phyloP scores from a whole-genome alignment of 2,797 vertebrate genomes.

The Pseudomugil gertrudae region DNA sequence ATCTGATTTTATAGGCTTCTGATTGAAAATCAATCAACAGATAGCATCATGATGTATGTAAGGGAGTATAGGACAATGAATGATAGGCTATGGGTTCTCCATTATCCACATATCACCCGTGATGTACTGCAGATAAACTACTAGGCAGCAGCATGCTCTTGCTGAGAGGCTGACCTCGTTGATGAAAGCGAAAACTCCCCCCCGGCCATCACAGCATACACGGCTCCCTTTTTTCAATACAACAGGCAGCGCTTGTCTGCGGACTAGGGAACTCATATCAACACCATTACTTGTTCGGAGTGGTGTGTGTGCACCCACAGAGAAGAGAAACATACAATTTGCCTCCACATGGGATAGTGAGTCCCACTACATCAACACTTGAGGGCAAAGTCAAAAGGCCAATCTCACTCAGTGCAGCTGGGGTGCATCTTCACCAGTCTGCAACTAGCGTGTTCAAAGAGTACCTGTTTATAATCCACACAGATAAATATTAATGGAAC shows the following conservation, averaged over 20 bases:
- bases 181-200: constrained; percentile 71
- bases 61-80: constrained; percentile 66
- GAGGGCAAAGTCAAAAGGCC: constrained; percentile 48
- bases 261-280: constrained; percentile 58
- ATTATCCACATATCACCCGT: constrained; percentile 62
- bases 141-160: constrained; percentile 66
- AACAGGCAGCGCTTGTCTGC: constrained; percentile 58
- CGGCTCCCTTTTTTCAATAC: constrained; percentile 54
- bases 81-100: constrained; percentile 57
- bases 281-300: constrained; percentile 61
- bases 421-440: constrained; percentile 19
- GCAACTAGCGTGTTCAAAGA: constrained; percentile 1
- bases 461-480: constrained; percentile 10
- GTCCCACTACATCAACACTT: constrained; percentile 29
- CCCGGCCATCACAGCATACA: constrained; percentile 49
- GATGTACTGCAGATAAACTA: constrained; percentile 71
- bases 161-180: constrained; percentile 71
- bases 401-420: constrained; percentile 16
- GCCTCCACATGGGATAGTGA: constrained; percentile 57
- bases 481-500: background rate
- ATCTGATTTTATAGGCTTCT: constrained; percentile 50
- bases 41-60: constrained; percentile 78
- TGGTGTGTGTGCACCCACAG: constrained; percentile 40
- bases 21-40: constrained; percentile 67
- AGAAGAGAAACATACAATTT: constrained; percentile 69